Evolutionary conservation across 2,888 invertebrate genomes (phyloP).

Genomic region (Drosophila recens): DNA sequence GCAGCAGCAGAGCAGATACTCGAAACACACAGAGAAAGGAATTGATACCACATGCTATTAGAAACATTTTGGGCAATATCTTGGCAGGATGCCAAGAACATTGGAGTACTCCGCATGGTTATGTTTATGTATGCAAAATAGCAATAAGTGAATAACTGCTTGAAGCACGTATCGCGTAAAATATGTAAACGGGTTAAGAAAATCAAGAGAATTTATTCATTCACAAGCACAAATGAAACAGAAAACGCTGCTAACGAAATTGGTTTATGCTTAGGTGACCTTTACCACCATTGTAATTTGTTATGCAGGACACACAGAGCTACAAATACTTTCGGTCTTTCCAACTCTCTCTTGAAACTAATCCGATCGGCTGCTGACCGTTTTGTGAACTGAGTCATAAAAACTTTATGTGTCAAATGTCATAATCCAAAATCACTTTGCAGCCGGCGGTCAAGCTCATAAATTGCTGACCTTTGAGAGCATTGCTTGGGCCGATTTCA

Average conservation of each 20-base stretch:
- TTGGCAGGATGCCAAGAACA: constrained; percentile 28
- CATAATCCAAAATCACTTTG: constrained; percentile 71
- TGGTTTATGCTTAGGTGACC: constrained; percentile 49
- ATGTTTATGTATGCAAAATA: constrained; percentile 74
- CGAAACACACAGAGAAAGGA: constrained; percentile 25
- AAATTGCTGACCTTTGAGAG: constrained; percentile 45
- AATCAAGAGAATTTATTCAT: constrained; percentile 43
- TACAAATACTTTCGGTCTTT: not conserved
- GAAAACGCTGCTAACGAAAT: constrained; percentile 45
- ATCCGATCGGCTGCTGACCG: constrained; percentile 36
- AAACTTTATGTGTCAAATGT: constrained; percentile 68
- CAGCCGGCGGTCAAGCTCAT: constrained; percentile 48
- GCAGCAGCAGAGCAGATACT: constrained; percentile 28
- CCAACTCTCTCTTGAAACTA: constrained; percentile 26
- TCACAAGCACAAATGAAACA: constrained; percentile 47
- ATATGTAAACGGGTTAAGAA: constrained; percentile 32
- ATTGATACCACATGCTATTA: constrained; percentile 47
- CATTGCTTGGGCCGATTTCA: constrained; percentile 24
- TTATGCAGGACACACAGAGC: constrained; percentile 30
- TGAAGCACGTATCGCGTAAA: constrained; percentile 33
- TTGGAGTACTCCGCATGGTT: constrained; percentile 1
- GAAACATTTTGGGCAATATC: constrained; percentile 13
- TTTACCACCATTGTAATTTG: constrained; percentile 40
- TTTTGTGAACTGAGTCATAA: constrained; percentile 42
- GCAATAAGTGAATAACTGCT: constrained; percentile 70